These are phyloP conservation scores for Amazona finschi DNA, from an alignment of 2,797 vertebrate genomes.

Conservation along the genomic window DNA sequence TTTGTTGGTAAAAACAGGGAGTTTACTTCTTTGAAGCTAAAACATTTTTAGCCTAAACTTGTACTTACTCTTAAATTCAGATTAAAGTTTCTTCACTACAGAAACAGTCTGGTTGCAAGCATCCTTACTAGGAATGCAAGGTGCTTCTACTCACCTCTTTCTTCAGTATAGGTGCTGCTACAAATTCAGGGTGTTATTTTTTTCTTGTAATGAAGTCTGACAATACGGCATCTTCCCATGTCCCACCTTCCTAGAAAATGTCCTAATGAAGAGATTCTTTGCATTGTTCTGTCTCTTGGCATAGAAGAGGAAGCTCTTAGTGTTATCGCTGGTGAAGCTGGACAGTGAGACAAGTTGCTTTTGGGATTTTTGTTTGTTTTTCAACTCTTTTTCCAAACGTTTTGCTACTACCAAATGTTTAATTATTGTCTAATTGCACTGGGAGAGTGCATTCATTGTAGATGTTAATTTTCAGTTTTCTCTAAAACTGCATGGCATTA, in stretches of 20 bases:
- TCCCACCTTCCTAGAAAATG: not conserved
- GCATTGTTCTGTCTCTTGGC: not conserved
- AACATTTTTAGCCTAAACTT: not conserved
- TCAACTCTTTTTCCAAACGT: not conserved
- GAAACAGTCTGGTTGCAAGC: not conserved
- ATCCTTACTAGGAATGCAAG: not conserved
- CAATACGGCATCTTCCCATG: not conserved
- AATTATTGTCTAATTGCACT: constrained; percentile 31
- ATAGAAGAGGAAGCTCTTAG: not conserved
- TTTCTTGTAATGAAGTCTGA: not conserved
- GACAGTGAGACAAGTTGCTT: not conserved
- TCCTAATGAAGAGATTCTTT: not conserved
- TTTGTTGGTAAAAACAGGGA: not conserved
- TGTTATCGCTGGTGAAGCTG: not conserved
- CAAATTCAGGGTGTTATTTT: not conserved
- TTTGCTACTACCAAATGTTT: not conserved
- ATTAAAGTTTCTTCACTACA: not conserved
- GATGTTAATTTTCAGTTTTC: not conserved
- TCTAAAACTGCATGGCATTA: not conserved
- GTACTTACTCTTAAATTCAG: not conserved
- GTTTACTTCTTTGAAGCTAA: not conserved
- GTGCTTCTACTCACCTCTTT: not conserved
- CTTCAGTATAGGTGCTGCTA: not conserved
- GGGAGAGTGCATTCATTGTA: constrained; percentile 6
- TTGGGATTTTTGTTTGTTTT: not conserved